Base-by-base conservation (phyloP, 2,113 vertebrate species). In the Tautogolabrus adspersus region DNA sequence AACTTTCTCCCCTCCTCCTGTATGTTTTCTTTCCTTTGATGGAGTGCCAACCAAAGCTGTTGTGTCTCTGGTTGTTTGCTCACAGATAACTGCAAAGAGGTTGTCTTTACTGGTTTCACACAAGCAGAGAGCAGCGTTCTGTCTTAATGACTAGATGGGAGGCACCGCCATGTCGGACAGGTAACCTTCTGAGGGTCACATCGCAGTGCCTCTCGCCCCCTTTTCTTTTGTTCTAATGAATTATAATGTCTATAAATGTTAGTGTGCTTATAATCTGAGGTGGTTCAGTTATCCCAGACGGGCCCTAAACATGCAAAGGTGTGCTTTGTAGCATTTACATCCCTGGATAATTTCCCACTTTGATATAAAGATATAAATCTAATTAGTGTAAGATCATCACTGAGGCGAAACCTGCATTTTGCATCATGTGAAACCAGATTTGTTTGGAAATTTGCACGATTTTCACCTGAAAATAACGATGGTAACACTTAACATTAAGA, bases 11-110 rank as follows among this genome's bases (percentile, higher is more conserved):
- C 67, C 55, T 18, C 19, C 71, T 46, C 26, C 19, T 69, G 16
- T 58, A 1, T 80, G 26, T 52, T 71, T 71, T 54, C 49, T 61
- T 61, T 46, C 16, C 26, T 79, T 62, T 76, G 46, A 82, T 11
- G n/a, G 54, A 80, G 62, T 79, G 65, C 85, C 86, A 80, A 82
- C 83, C 79, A 81, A 86, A 85, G 61, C 64, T 83, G 69, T 81
- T 79, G 93, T 97, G 92, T 96, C 92, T 97, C 92, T 94, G 96
- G 92, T 97, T 97, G 95, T 96, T 96, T 96, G 91, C 94, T 96
- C 94, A 94, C 95, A 98, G 96, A 97, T 96, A 95, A 96, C 96
- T 97, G 94, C 97, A 97, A 94, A 96, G 96, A 97, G 94, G 90
- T 97, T 96, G 95, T 96, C 95, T 96, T 97, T 96, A 96, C 96